Evolutionary conservation across 2,113 vertebrate species (phyloP).

Genomic region (Paradoxurus hermaphroditus): DNA sequence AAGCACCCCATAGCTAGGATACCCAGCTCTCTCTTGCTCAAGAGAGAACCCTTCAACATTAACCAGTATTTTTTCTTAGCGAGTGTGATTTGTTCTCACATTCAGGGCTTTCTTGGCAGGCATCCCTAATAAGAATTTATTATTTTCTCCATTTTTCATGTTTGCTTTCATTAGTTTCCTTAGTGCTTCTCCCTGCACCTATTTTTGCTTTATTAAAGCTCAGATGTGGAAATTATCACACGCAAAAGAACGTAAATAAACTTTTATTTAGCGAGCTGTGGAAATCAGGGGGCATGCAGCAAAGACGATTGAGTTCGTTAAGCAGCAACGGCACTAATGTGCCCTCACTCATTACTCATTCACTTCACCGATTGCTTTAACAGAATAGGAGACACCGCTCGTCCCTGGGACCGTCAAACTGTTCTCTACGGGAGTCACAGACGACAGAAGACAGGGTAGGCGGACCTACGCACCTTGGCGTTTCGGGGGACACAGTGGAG

Average conservation of each 20-base stretch:
- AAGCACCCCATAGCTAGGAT: background rate
- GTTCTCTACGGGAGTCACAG: conserved; percentile 41
- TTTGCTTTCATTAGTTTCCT: conserved; percentile 79
- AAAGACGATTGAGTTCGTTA: conserved; percentile 76
- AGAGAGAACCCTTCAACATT: background rate
- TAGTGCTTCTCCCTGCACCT: conserved; percentile 47
- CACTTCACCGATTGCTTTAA: conserved; percentile 69
- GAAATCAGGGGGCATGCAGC: conserved; percentile 58
- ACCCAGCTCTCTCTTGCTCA: background rate
- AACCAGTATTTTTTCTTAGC: background rate
- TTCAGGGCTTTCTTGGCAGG: conserved; percentile 39
- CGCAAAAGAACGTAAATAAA: conserved; percentile 78
- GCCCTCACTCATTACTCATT: conserved; percentile 72
- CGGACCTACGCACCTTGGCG: background rate
- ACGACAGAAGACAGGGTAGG: background rate
- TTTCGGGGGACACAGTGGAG: background rate
- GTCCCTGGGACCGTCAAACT: conserved; percentile 57
- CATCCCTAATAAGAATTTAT: conserved; percentile 61
- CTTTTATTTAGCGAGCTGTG: conserved; percentile 76
- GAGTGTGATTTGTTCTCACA: conserved; percentile 12
- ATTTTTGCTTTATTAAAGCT: conserved; percentile 73
- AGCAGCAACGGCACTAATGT: conserved; percentile 69
- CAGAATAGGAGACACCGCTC: conserved; percentile 49
- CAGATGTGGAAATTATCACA: conserved; percentile 73
- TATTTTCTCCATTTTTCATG: conserved; percentile 80